Conservation (phyloP, 2,797 vertebrate species). For the Acomys russatus region DNA sequence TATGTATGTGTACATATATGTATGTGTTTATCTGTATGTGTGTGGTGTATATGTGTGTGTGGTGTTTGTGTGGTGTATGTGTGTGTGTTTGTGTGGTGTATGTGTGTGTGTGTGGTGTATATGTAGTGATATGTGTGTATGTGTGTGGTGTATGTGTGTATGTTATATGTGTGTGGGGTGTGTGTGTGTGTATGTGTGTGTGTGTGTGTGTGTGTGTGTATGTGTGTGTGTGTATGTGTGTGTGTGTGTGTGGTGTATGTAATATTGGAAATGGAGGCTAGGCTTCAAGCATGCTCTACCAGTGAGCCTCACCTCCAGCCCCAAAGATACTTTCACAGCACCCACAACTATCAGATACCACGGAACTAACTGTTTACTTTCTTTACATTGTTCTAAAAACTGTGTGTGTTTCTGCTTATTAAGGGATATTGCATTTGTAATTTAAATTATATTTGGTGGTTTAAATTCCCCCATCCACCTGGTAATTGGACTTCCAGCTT, state of each 20-base stretch:
- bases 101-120: background rate
- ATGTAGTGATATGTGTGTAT: background rate
- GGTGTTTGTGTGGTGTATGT: background rate
- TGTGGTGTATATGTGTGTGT: background rate
- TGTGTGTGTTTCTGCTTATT: conserved; percentile 60
- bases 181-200: background rate
- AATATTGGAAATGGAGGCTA: background rate
- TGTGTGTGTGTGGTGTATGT: background rate
- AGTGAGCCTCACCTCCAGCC: background rate
- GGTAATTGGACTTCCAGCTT: conserved; percentile 78
- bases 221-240: background rate
- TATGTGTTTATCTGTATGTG: background rate
- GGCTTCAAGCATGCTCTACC: background rate
- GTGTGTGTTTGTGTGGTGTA: background rate
- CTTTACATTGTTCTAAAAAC: conserved; percentile 62
- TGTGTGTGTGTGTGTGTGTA: background rate
- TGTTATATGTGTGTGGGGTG: background rate
- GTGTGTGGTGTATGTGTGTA: background rate
- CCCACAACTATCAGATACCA: background rate
- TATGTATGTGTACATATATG: background rate
- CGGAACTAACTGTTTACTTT: conserved; percentile 58
- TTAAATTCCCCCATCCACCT: conserved; percentile 71
- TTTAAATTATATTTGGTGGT: conserved; percentile 68
- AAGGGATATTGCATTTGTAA: conserved; percentile 63
- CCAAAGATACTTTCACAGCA: background rate